phyloP scores from a whole-genome alignment of 2,888 invertebrate species.

The Acronicta leporina region DNA sequence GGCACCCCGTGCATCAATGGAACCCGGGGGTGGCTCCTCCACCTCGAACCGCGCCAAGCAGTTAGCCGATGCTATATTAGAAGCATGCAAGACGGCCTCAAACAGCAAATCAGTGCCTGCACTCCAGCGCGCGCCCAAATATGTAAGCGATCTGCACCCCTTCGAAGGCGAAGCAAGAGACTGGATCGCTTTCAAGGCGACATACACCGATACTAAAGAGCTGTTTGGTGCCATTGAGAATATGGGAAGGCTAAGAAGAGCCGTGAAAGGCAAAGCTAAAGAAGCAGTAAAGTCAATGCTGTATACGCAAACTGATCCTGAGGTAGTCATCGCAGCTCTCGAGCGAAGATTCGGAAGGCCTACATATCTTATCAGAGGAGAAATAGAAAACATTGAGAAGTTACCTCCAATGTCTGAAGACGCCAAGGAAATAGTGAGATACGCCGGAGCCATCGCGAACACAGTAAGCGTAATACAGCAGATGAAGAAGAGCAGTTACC shows the following conservation, averaged over 20 bases:
- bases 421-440: too few relatives aligned
- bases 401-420: neutral
- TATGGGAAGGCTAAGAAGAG: constrained; percentile 5
- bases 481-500: too few relatives aligned
- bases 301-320: too few relatives aligned
- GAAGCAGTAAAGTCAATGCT: too few relatives aligned
- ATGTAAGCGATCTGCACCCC: constrained; percentile 2
- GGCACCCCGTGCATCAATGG: too few relatives aligned
- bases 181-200: constrained; percentile 2
- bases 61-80: neutral
- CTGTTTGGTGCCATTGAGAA: constrained; percentile 1
- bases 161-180: neutral
- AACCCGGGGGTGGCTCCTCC: too few relatives aligned
- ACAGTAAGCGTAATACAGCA: too few relatives aligned
- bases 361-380: neutral
- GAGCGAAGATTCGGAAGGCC: constrained; percentile 1
- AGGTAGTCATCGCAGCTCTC: too few relatives aligned
- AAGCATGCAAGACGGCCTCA: neutral
- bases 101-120: neutral
- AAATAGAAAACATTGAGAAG: neutral
- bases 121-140: neutral
- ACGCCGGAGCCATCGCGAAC: too few relatives aligned
- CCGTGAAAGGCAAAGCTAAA: too few relatives aligned
- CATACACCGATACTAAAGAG: neutral
- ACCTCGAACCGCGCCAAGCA: too few relatives aligned